Base-by-base conservation (phyloP, 2,888 invertebrate genomes). In the Epistrophe eligans region DNA sequence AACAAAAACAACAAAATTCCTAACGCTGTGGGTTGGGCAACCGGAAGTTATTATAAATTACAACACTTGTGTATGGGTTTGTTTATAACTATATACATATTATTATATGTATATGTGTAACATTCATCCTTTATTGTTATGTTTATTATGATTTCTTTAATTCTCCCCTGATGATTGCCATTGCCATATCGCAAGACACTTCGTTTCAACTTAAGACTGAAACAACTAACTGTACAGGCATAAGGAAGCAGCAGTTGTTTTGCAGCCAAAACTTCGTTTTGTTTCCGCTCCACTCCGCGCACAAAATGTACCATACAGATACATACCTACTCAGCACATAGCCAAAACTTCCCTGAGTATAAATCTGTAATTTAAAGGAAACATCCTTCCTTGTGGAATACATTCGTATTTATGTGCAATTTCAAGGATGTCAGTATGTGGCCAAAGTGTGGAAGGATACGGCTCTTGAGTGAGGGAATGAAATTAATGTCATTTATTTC, bases 111-210 rank as follows among this genome's bases (percentile, higher is more conserved):
- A 2, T 62, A 11, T 64, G 13, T 52, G 19, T 48, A 48, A 19
- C 66, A 45, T 58, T 57, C 58, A 72, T 72, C 77, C 73, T 85
- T 80, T 85, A 81, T 77, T 81, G 81, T 85, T 85, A 85, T 81
- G 80, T 85, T 85, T 81, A 81, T 85, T 85, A 85, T 81, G 80
- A 85, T 81, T 85, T 81, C 80, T 77, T 84, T 80, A 80, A 85
- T 81, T 73, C 15, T 77, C 73, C 67, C 81, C 62, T 80, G 84
- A 81, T 77, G 77, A 77, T 85, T 85, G 70, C 67, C 72, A 72
- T 79, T 80, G 77, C 67, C 77, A 72, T 79, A 71, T 64, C 50
- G 48, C 50, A 71, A 66, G 48, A 71, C 55, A 77, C 64, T 58
- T 70, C 60, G 70, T 55, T 32, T 38, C 70, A 28, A 45, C 43